A percentile compares a stretch with the other conserved stretches of the same genome.
phyloP scores from a whole-genome alignment of 23 tunicate species.

The Botrylloides violaceus region DNA sequence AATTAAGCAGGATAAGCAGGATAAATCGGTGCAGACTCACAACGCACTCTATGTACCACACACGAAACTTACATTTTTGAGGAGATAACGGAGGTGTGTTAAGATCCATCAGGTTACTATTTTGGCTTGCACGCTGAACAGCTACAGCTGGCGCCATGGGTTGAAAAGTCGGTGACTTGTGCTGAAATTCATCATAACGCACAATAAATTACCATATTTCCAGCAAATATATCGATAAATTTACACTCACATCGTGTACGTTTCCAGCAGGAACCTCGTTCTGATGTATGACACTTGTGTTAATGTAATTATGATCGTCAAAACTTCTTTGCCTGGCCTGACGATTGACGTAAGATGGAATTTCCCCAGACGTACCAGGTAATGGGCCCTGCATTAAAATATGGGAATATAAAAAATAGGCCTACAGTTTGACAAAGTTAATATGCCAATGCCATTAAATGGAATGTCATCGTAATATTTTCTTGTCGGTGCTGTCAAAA shows the following conservation, averaged over 20 bases:
- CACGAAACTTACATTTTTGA: slow-evolving; percentile 40
- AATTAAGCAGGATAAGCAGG: too few species aligned
- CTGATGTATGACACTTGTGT: slow-evolving; percentile 49
- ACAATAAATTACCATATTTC: too few species aligned
- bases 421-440: too few species aligned
- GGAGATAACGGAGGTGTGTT: slow-evolving; percentile 67
- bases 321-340: slow-evolving; percentile 34
- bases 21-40: too few species aligned
- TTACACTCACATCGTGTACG: not conserved
- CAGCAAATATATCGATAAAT: too few species aligned
- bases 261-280: not conserved
- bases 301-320: slow-evolving; percentile 86
- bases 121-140: slow-evolving; percentile 5
- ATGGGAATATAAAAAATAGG: too few species aligned
- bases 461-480: too few species aligned
- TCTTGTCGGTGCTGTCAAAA: too few species aligned
- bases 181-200: not conserved
- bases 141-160: not conserved
- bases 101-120: slow-evolving; percentile 24
- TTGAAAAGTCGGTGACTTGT: not conserved
- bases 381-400: too few species aligned
- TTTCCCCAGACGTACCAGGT: slow-evolving; percentile 7
- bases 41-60: too few species aligned
- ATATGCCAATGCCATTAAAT: too few species aligned
- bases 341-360: slow-evolving; percentile 25